Conservation (phyloP, 2,888 invertebrate genomes). For the Leptinotarsa peninsularis region DNA sequence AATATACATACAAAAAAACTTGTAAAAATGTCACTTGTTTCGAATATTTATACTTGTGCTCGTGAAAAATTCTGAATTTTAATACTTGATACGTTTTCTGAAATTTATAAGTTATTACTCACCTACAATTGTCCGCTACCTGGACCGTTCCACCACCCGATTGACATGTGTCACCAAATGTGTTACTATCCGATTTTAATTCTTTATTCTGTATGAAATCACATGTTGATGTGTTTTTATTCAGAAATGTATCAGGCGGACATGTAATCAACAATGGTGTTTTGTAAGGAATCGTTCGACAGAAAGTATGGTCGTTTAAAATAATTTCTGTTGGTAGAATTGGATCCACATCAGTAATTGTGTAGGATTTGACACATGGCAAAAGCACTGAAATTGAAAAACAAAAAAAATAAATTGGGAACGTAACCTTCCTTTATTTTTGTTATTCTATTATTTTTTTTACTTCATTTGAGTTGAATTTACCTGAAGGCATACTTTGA, state of each 20-base stretch:
- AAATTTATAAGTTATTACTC: neutral
- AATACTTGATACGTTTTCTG: too few relatives aligned
- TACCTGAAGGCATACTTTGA: too few relatives aligned
- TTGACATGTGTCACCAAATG: neutral
- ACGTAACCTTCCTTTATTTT: too few relatives aligned
- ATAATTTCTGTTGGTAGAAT: constrained; percentile 24
- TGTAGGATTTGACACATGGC: constrained; percentile 2
- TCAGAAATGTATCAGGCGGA: constrained; percentile 25
- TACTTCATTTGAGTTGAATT: too few relatives aligned
- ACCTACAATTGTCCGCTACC: constrained; percentile 12
- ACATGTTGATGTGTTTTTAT: constrained; percentile 17
- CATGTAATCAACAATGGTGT: constrained; percentile 18
- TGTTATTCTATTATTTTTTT: too few relatives aligned
- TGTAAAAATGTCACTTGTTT: too few relatives aligned
- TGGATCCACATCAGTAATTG: constrained; percentile 29
- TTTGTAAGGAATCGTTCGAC: constrained; percentile 16
- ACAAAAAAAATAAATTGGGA: too few relatives aligned
- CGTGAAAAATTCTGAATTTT: too few relatives aligned
- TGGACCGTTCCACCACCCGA: neutral
- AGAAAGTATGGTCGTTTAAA: constrained; percentile 15
- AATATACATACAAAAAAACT: too few relatives aligned
- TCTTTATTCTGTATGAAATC: constrained; percentile 11
- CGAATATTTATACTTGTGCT: too few relatives aligned
- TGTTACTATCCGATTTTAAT: too few relatives aligned
- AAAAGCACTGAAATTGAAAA: constrained; percentile 13